Base-by-base conservation (phyloP, 2,113 vertebrate genomes). In the Siniperca knerii region DNA sequence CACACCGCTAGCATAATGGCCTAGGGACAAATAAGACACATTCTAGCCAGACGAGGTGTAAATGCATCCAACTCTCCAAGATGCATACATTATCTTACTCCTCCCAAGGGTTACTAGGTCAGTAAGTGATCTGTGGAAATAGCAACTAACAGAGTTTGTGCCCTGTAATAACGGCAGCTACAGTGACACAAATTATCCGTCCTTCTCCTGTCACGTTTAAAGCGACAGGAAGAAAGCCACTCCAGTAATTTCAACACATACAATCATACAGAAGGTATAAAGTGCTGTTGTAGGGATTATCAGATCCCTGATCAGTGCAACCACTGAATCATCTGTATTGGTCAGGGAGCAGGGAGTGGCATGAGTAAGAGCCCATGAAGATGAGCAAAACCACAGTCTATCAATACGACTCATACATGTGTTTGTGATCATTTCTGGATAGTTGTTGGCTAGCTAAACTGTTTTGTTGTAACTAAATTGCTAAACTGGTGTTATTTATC, bases 81-180 rank as follows among this genome's bases (percentile, higher is more conserved):
- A 23, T 48, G 1, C 18, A 37, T 2, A 46, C 21, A 18, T 48
- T 7, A 52, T 29, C 25, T 52, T 35, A 61, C 44, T 37, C 54
- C 67, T 52, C 40, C 15, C 11, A n/a, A 54, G 61, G 61, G 66
- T 46, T 55, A 83, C 33, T 72, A 80, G n/a, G 71, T 72, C 81
- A 64, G 66, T 29, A 13, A 74, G 42, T 15, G 0, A 69, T 23
- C 18, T 57, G 21, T 66, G 40, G 9, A 83, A 60, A 37, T 10
- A 40, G 46, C 65, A 20, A 50, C 40, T 70, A 20, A 50, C 40
- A 69, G 37, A 33, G 33, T 25, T 7, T 44, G 9, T n/a, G 40
- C 15, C 25, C 15, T 44, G 66, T 54, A 18, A 48, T 35, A 46
- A 21, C 5, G 11, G 55, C 77, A 74, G 40, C 62, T 84, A 15